These are phyloP conservation scores for Drosophila hawaiiensis DNA, from an alignment of 2,888 invertebrate species.

Conservation along the genomic window DNA sequence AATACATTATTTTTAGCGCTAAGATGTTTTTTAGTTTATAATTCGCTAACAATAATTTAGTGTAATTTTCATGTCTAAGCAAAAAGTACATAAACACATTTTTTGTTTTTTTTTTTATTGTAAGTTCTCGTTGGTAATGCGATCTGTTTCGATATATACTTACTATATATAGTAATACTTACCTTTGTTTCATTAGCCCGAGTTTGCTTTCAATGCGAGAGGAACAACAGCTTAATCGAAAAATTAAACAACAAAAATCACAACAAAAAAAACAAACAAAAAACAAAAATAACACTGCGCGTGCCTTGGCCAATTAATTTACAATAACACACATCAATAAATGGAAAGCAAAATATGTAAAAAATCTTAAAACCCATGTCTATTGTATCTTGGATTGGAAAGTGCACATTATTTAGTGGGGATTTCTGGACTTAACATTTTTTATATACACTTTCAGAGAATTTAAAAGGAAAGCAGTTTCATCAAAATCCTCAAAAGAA, in stretches of 20 bases:
- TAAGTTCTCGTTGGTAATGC: constrained; percentile 62
- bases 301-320: constrained; percentile 76
- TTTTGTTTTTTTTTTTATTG: constrained; percentile 47
- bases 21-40: constrained; percentile 80
- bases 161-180: constrained; percentile 6
- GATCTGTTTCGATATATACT: constrained; percentile 38
- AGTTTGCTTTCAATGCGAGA: constrained; percentile 40
- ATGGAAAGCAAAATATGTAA: constrained; percentile 61
- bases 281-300: constrained; percentile 46
- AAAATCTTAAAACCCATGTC: constrained; percentile 1
- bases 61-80: constrained; percentile 68
- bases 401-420: no score
- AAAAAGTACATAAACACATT: constrained; percentile 51
- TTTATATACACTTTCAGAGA: not conserved
- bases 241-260: not conserved
- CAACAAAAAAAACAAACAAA: constrained; percentile 13
- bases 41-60: constrained; percentile 72
- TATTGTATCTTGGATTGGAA: not conserved
- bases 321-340: constrained; percentile 76
- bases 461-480: not conserved
- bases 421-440: rapidly evolving
- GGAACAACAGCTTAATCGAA: not conserved
- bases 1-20: constrained; percentile 61
- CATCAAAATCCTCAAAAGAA: no score
- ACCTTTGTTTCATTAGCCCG: constrained; percentile 47